Conservation (phyloP, 64 coral and sea anemone species). For the Pocillopora verrucosa region DNA sequence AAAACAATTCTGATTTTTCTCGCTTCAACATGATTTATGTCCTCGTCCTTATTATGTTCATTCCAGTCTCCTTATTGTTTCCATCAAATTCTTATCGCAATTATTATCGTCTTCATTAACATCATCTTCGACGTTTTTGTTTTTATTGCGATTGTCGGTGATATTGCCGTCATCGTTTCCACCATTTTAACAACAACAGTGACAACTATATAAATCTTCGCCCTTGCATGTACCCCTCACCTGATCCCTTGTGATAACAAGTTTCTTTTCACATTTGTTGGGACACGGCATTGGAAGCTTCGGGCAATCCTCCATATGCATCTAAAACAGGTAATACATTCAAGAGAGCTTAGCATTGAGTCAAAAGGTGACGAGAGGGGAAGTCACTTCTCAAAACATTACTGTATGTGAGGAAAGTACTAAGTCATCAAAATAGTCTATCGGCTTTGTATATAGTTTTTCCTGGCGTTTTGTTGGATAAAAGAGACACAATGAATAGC, state of each 20-base stretch:
- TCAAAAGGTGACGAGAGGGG: too few species aligned
- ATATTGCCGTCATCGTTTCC: neutral
- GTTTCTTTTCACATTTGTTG: constrained; percentile 85
- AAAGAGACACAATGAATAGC: too few species aligned
- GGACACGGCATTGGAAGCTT: constrained; percentile 79
- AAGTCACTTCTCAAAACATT: too few species aligned
- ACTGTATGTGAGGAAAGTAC: too few species aligned
- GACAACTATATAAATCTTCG: neutral
- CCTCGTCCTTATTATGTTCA: neutral
- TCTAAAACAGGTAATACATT: neutral
- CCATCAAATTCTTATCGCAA: too few species aligned
- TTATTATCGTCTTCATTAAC: neutral
- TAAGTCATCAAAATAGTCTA: too few species aligned
- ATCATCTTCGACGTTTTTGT: neutral
- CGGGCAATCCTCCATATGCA: constrained; percentile 57
- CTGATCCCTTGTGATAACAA: constrained; percentile 70
- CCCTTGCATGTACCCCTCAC: constrained; percentile 49
- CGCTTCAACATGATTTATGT: neutral
- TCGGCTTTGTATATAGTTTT: too few species aligned
- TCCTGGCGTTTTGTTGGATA: too few species aligned
- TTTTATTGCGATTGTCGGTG: neutral
- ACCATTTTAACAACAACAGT: neutral
- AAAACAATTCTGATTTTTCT: too few species aligned
- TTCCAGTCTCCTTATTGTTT: neutral
- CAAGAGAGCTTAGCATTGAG: too few species aligned